phyloP scores from a whole-genome alignment of 1,140 invertebrate species.

The Ganaspis sp. region DNA sequence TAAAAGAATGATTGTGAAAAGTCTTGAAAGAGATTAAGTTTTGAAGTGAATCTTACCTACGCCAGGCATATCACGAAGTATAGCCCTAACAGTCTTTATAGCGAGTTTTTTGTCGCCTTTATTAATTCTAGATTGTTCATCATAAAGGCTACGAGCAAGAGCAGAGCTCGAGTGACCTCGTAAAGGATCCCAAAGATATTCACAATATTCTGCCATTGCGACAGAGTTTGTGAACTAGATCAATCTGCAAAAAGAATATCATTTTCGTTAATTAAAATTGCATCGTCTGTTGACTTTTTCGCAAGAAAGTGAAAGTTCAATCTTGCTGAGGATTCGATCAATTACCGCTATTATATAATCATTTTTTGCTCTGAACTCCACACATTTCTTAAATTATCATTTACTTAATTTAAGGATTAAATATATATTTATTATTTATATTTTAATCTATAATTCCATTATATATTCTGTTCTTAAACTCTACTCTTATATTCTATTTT shows the following conservation, averaged over 20 bases:
- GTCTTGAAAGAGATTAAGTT: no score
- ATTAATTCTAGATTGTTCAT: conserved; percentile 64
- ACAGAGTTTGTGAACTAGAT: background rate
- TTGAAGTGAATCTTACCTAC: conserved; percentile 77
- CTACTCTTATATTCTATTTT: no score
- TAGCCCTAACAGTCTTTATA: conserved; percentile 75
- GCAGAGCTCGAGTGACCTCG: conserved; percentile 56
- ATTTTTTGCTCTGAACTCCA: background rate
- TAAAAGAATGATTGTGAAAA: conserved; percentile 33
- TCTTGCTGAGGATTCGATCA: background rate
- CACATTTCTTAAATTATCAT: background rate
- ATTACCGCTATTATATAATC: background rate
- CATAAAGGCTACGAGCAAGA: conserved; percentile 63
- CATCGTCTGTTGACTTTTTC: background rate
- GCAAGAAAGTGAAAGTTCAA: background rate
- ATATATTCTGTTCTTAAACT: no score
- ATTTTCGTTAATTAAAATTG: background rate
- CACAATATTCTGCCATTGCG: conserved; percentile 73
- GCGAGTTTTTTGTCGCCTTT: conserved; percentile 72
- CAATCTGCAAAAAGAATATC: background rate
- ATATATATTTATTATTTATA: no score
- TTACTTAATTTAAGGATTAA: no score
- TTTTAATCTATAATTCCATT: no score
- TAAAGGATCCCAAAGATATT: conserved; percentile 72
- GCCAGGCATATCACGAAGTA: conserved; percentile 77